These are phyloP conservation scores for Hirtodrosophila trivittata DNA, from an alignment of 2,888 invertebrate species.

Conservation along the genomic window DNA sequence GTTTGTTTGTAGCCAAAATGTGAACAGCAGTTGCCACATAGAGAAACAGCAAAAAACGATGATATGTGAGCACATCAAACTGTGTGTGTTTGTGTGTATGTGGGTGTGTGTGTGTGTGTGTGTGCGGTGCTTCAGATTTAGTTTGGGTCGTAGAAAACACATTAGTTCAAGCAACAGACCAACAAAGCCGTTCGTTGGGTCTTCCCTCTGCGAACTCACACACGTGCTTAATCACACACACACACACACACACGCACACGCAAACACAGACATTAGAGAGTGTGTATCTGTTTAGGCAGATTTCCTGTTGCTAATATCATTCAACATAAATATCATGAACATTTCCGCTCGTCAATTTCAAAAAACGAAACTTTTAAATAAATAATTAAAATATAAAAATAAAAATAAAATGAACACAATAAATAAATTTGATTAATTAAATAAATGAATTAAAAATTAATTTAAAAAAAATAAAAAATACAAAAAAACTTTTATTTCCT, in stretches of 20 bases:
- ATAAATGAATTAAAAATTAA: too few relatives aligned
- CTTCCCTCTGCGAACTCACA: conserved; percentile 2
- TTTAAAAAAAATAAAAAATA: neutral
- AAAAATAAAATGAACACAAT: too few relatives aligned
- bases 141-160: conserved; percentile 76
- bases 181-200: conserved; percentile 75
- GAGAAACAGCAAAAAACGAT: conserved; percentile 32
- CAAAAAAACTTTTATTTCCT: conserved; percentile 70
- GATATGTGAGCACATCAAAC: conserved; percentile 70
- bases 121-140: conserved; percentile 73
- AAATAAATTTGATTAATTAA: too few relatives aligned
- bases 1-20: conserved; percentile 64
- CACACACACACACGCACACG: conserved; percentile 4
- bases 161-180: conserved; percentile 81
- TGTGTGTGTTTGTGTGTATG: conserved; percentile 17
- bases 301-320: too few relatives aligned
- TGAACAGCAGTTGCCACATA: conserved; percentile 48
- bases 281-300: too few relatives aligned
- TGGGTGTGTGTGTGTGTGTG: conserved; percentile 36
- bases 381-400: too few relatives aligned
- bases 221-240: conserved; percentile 2
- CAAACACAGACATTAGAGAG: conserved; percentile 1
- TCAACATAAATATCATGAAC: too few relatives aligned
- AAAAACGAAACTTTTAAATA: too few relatives aligned
- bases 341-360: too few relatives aligned